These are phyloP conservation scores for Prunella fulvescens DNA, from an alignment of 2,113 vertebrate species.

Conservation along the genomic window DNA sequence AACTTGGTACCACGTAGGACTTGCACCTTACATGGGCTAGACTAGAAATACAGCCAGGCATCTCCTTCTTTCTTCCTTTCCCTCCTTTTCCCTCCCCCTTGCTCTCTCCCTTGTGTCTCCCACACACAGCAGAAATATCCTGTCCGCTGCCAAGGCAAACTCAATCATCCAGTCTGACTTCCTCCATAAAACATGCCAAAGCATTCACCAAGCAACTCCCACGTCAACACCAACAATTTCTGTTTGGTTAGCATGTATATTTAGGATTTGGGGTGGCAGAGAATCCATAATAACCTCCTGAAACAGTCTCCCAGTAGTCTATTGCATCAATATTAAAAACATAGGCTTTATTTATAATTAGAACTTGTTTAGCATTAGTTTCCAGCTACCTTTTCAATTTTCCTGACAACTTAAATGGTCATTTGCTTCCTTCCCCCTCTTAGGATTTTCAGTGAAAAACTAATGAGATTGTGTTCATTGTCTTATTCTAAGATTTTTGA, in stretches of 20 bases:
- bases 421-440: not conserved
- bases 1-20: not conserved
- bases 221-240: constrained; percentile 21
- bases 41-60: not conserved
- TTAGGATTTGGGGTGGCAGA: not conserved
- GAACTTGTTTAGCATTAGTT: not conserved
- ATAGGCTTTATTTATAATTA: not conserved
- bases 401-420: not conserved
- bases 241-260: not conserved
- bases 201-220: constrained; percentile 13
- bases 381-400: not conserved
- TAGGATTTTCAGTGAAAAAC: not conserved
- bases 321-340: not conserved
- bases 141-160: not conserved
- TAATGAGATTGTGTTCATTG: not conserved
- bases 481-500: not conserved
- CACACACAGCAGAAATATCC: constrained; percentile 18
- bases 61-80: not conserved
- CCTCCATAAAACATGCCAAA: constrained; percentile 17
- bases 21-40: not conserved
- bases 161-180: constrained; percentile 48
- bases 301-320: not conserved
- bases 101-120: not conserved
- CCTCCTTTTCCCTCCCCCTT: not conserved
- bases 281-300: not conserved